Percentiles rank a stretch among this genome's conserved stretches.
phyloP scores from a whole-genome alignment of 2,113 vertebrate species.

The Salvelinus sp. region DNA sequence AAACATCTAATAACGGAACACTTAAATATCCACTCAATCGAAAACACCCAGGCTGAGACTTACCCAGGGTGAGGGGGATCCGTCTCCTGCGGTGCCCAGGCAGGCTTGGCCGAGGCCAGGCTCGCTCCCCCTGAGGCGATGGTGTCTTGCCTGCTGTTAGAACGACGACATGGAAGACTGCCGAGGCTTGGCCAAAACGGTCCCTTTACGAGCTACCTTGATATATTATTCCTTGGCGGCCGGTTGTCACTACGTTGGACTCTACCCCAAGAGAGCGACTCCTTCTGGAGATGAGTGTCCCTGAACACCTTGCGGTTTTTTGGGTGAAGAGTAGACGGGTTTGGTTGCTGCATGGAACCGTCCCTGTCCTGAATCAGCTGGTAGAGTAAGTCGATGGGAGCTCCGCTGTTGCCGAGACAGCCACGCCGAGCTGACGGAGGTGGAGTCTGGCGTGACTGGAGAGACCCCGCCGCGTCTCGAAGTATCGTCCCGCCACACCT shows the following conservation, averaged over 20 bases:
- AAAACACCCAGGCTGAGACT: constrained; percentile 39
- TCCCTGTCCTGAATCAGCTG: constrained; percentile 83
- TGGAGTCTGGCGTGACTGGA: constrained; percentile 91
- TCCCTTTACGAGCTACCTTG: background rate
- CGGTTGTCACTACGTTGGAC: constrained; percentile 10
- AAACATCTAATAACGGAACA: background rate
- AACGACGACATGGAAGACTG: background rate
- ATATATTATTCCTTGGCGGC: background rate
- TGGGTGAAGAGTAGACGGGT: background rate
- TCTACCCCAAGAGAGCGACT: background rate
- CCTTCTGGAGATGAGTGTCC: constrained; percentile 17
- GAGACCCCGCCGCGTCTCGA: constrained; percentile 87
- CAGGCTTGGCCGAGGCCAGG: constrained; percentile 61
- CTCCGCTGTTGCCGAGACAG: constrained; percentile 84
- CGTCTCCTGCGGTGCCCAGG: constrained; percentile 81
- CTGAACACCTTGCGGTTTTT: background rate
- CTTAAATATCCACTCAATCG: background rate
- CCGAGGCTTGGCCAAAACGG: background rate
- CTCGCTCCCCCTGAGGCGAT: constrained; percentile 26
- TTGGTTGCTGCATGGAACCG: constrained; percentile 27
- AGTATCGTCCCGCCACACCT: constrained; percentile 87
- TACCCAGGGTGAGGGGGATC: constrained; percentile 89
- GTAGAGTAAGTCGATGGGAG: constrained; percentile 88
- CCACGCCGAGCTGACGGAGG: constrained; percentile 87
- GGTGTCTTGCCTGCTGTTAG: constrained; percentile 41